Conservation (phyloP, 2,113 vertebrate species). For the Rafetus swinhoei region DNA sequence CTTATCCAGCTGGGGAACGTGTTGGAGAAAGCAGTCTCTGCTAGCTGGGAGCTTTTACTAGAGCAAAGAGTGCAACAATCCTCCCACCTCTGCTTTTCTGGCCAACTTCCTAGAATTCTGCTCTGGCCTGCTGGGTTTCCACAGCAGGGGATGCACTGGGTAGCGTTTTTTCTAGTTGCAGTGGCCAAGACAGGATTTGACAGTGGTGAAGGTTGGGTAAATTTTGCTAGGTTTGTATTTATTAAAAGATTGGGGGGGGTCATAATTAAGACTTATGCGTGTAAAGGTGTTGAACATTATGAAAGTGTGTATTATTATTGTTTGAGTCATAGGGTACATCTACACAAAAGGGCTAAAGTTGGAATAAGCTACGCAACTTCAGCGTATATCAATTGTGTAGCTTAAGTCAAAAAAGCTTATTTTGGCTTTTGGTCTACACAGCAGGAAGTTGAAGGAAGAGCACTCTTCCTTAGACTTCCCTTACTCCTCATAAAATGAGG, state of each 20-base stretch:
- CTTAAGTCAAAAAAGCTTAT: no score
- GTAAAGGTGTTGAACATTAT: fast-evolving
- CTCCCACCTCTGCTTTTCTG: not conserved
- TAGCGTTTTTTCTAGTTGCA: not conserved
- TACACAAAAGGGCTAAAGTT: no score
- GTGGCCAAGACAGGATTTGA: fast-evolving
- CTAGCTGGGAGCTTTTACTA: not conserved
- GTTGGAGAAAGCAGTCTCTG: not conserved
- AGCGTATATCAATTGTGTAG: no score
- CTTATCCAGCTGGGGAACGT: not conserved
- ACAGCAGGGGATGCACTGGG: not conserved
- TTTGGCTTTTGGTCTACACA: no score
- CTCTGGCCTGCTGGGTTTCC: not conserved
- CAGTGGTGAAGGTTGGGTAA: not conserved
- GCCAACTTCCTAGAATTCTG: fast-evolving
- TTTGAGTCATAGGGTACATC: not conserved
- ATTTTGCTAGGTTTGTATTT: not conserved
- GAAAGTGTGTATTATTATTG: fast-evolving
- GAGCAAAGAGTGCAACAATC: not conserved
- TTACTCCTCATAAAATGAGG: no score
- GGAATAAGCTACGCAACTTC: no score
- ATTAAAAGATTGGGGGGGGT: not conserved
- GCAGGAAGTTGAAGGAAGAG: no score
- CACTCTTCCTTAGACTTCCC: no score
- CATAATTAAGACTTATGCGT: not conserved